Conservation (phyloP, 2,113 vertebrate genomes). For the Oryzias woworae region DNA sequence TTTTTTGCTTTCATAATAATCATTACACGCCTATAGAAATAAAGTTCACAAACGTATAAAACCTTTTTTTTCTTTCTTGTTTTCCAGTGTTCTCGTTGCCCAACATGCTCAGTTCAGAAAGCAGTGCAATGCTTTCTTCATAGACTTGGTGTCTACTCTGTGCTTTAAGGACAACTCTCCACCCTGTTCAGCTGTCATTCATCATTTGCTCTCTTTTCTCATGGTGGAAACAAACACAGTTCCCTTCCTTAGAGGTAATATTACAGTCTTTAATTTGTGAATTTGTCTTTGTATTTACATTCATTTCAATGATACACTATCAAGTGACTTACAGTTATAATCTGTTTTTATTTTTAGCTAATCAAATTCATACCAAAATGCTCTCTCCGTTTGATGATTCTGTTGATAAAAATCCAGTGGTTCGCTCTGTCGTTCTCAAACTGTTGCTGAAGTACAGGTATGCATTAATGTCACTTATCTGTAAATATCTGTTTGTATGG, state of each 20-base stretch:
- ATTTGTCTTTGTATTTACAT: not conserved
- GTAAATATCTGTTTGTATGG: not conserved
- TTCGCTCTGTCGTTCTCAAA: conserved; percentile 91
- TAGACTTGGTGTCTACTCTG: conserved; percentile 88
- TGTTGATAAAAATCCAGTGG: conserved; percentile 88
- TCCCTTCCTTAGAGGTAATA: conserved; percentile 47
- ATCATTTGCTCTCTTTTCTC: conserved; percentile 81
- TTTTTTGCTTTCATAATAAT: no score
- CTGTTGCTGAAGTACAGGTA: conserved; percentile 95
- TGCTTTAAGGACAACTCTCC: conserved; percentile 92
- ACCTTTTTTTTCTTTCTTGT: not conserved
- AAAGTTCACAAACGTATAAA: not conserved
- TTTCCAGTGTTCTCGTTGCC: conserved; percentile 56
- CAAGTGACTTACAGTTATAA: not conserved
- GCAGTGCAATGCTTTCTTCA: conserved; percentile 90
- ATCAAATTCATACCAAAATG: conserved; percentile 77
- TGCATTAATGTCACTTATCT: not conserved
- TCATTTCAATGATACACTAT: not conserved
- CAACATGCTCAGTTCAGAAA: conserved; percentile 82
- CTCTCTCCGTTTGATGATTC: conserved; percentile 91
- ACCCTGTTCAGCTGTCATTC: conserved; percentile 78
- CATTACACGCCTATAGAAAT: not conserved
- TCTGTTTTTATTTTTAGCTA: conserved; percentile 45
- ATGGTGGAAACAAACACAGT: conserved; percentile 72
- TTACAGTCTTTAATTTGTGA: not conserved